Evolutionary conservation across 37 sponge, comb jelly and placozoan species (phyloP).

Genomic region (Axinella damicornis): DNA sequence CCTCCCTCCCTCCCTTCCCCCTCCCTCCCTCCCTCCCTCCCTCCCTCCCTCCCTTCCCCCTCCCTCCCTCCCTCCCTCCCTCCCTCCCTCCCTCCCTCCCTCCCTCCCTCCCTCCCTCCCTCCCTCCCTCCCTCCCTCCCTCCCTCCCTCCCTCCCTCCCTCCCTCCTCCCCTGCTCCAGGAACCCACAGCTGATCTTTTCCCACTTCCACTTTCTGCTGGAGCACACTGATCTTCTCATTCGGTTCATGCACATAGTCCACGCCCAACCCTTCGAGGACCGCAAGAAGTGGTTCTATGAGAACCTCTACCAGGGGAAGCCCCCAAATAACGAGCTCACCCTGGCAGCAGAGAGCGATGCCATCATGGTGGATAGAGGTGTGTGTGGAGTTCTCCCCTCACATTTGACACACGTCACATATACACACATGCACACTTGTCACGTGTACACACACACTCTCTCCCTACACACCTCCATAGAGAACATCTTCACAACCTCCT

Average conservation of each 20-base stretch:
- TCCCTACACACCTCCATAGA: no score
- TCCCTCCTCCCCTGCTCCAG: conserved; percentile 15
- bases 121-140: not conserved
- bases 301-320: conserved; percentile 77
- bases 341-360: conserved; percentile 28
- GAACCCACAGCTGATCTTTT: not conserved
- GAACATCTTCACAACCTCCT: conserved; percentile 80
- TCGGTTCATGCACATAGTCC: conserved; percentile 84
- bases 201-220: conserved; percentile 26
- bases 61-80: no score
- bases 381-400: not conserved
- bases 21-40: no score
- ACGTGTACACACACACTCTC: no score
- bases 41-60: no score
- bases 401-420: no score
- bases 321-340: conserved; percentile 50
- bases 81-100: no score
- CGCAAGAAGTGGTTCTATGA: conserved; percentile 98
- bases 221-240: conserved; percentile 68
- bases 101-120: no score
- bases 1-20: not conserved
- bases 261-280: conserved; percentile 83
- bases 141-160: not conserved
- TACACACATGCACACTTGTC: no score
- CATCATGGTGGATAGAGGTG: conserved; percentile 85